Evolutionary conservation across 2,113 vertebrate genomes (phyloP).

Genomic region (Peucedramus taeniatus): DNA sequence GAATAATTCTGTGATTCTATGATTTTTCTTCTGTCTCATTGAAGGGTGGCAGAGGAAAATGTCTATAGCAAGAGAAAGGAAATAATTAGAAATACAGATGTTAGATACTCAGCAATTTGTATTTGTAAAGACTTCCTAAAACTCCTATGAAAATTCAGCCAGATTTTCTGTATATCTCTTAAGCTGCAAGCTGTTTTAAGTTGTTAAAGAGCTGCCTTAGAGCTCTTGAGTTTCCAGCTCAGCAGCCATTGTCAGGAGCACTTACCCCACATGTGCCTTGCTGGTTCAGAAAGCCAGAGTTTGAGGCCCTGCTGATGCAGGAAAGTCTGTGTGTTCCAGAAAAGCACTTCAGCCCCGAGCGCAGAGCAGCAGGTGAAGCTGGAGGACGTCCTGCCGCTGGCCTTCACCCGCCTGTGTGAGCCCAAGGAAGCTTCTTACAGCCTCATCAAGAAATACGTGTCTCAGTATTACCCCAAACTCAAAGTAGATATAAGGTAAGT

Average conservation of each 20-base stretch:
- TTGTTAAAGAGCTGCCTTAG: not conserved
- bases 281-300: not conserved
- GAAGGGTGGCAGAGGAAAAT: not conserved
- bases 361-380: constrained; percentile 84
- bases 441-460: constrained; percentile 95
- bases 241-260: not conserved
- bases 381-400: constrained; percentile 90
- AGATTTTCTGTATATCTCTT: not conserved
- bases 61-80: not conserved
- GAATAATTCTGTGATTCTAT: not conserved
- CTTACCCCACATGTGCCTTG: not conserved
- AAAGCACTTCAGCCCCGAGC: constrained; percentile 45
- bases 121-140: not conserved
- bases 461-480: constrained; percentile 93
- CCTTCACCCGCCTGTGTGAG: constrained; percentile 95
- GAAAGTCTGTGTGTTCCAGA: constrained; percentile 67
- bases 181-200: not conserved
- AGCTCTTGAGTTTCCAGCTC: not conserved
- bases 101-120: not conserved
- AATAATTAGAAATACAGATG: not conserved
- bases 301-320: not conserved
- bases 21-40: not conserved
- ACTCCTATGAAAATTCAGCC: not conserved
- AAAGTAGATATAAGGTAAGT: constrained; percentile 88
- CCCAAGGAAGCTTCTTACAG: constrained; percentile 97